Evolutionary conservation across 2,888 invertebrate species (phyloP).

Genomic region (Coremacera marginata): DNA sequence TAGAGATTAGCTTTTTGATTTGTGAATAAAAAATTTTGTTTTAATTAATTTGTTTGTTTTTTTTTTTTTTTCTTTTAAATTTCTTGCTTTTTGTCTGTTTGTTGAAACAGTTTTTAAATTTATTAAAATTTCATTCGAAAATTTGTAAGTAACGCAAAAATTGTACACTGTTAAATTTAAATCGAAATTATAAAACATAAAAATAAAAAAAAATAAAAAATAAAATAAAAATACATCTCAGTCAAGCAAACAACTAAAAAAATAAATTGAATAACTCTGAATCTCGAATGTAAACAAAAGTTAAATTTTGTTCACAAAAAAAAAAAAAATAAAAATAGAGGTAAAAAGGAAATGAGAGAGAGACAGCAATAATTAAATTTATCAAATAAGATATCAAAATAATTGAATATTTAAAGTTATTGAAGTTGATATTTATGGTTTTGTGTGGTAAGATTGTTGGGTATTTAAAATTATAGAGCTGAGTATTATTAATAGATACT

Average conservation of each 20-base stretch:
- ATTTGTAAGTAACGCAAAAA: neutral
- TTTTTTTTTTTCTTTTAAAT: slow-evolving; percentile 10
- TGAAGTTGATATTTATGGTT: no score
- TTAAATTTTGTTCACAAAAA: no score
- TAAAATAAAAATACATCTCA: slow-evolving; percentile 14
- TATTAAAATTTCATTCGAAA: slow-evolving; percentile 8
- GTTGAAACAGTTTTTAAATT: slow-evolving; percentile 3
- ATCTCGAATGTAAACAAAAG: no score
- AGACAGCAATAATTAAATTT: no score
- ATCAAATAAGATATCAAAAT: no score
- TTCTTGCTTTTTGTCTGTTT: slow-evolving; percentile 4
- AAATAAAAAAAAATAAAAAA: neutral
- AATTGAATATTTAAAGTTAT: no score
- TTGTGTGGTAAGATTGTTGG: no score
- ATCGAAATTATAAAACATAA: neutral
- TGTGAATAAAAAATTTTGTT: slow-evolving; percentile 51
- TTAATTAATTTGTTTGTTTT: slow-evolving; percentile 46
- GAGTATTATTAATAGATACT: no score
- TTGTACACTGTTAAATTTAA: neutral
- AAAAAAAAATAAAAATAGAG: no score
- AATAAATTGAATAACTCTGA: neutral
- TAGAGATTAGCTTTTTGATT: slow-evolving; percentile 68
- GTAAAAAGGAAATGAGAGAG: no score
- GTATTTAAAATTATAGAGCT: no score
- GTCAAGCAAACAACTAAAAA: slow-evolving; percentile 21